Evolutionary conservation across 2,888 invertebrate species (phyloP), one percentile per base, ranked within the genome.

Genomic region (Itoplectis maculator): DNA sequence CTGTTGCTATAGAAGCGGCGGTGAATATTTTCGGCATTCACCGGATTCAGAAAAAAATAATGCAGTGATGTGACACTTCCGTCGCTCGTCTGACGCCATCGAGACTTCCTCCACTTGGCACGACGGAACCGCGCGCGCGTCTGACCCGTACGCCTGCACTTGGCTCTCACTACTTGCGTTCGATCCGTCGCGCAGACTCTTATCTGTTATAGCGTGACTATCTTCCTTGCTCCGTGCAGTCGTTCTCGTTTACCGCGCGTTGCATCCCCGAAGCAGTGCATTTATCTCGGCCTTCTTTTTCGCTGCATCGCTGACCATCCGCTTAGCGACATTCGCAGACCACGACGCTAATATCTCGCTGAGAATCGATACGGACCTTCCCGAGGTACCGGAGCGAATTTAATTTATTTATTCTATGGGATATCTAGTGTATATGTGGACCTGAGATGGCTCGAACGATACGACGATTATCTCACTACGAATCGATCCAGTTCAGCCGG

Each of bases 51-150:
- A 18, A 23, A 4, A 70, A 47, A 42, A 40, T 40, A 9, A 23
- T 23, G n/a, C 40, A 56, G 54, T 42, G 23, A 56, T 23, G 54
- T 15, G 20, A n/a, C 23, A 40, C 5, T 56, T 42, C 11, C 56
- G 70, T 56, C 35, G 18, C 54, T 61, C 73, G 74, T 82, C 82
- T 69, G 82, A 82, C 75, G 65, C 59, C 66, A 70, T 69, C 70
- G 59, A 56, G 66, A 65, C 59, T 75, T 79, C 56, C 74, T 79
- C 75, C 75, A 82, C 82, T 82, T 79, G 75, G 35, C 15, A 66
- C 74, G 74, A 37, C 29, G 61, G 15, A 45, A 66, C 42, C 79
- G 75, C 66, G 65, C 66, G 65, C 79, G 63, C 63, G 47, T 74
- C 56, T 51, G 73, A 78, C 29, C 75, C 49, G 47, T 40, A 42